A percentile compares a stretch with the other conserved stretches of the same genome.
These are phyloP conservation scores for Sitodiplosis mosellana DNA, from an alignment of 1,140 invertebrate species.

Conservation along the genomic window DNA sequence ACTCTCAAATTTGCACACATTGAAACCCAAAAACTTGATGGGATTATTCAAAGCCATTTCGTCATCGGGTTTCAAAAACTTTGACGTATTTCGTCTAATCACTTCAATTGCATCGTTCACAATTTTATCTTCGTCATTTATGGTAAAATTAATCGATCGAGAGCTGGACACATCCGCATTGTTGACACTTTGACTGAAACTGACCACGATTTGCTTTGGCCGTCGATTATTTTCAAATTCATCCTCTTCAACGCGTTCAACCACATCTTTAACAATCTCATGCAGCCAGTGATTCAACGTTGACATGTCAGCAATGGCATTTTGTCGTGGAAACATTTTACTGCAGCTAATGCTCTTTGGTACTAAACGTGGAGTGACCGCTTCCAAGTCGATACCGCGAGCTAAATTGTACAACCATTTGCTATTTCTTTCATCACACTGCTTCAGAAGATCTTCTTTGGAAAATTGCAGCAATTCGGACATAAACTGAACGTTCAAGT, in stretches of 20 bases:
- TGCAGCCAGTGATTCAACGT: slow-evolving; percentile 63
- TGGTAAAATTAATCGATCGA: slow-evolving; percentile 21
- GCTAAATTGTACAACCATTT: slow-evolving; percentile 78
- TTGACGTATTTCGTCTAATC: slow-evolving; percentile 33
- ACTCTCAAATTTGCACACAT: slow-evolving; percentile 60
- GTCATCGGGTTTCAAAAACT: slow-evolving; percentile 15
- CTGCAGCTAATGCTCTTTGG: slow-evolving; percentile 90
- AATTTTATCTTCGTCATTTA: slow-evolving; percentile 38
- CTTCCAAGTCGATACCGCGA: slow-evolving; percentile 70
- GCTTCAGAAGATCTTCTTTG: slow-evolving; percentile 43
- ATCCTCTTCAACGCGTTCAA: slow-evolving; percentile 71
- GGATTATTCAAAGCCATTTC: slow-evolving; percentile 29
- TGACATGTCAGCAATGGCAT: slow-evolving; percentile 47
- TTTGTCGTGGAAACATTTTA: slow-evolving; percentile 79
- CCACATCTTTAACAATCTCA: slow-evolving; percentile 63
- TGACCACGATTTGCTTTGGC: slow-evolving; percentile 42
- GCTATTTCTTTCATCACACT: slow-evolving; percentile 73
- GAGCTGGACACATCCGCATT: slow-evolving; percentile 39
- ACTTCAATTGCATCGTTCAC: slow-evolving; percentile 35
- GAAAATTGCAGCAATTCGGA: slow-evolving; percentile 52
- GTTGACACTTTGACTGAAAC: slow-evolving; percentile 36
- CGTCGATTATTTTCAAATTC: slow-evolving; percentile 44
- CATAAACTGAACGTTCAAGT: slow-evolving; percentile 59
- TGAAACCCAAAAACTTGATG: slow-evolving; percentile 52
- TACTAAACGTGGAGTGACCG: slow-evolving; percentile 62